Conservation (phyloP, 1,140 invertebrate genomes). For the Archegozetes longisetosus region DNA sequence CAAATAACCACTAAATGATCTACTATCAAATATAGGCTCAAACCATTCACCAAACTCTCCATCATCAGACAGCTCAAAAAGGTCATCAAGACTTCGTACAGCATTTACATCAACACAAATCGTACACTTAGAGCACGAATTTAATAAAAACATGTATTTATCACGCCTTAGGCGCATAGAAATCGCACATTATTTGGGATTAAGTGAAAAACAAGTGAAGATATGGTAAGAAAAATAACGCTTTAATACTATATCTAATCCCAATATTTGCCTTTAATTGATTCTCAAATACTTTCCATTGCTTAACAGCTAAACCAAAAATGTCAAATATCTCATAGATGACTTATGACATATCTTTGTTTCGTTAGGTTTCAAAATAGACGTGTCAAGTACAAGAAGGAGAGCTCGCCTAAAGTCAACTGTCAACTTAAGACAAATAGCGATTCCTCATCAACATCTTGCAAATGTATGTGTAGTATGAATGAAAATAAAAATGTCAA, state of each 20-base stretch:
- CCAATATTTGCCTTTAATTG: too few relatives aligned
- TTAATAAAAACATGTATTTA: conserved; percentile 40
- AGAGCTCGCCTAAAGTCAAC: conserved; percentile 22
- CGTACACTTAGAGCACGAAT: conserved; percentile 40
- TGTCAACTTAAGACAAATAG: background rate
- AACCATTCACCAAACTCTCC: too few relatives aligned
- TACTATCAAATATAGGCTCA: too few relatives aligned
- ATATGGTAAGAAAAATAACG: conserved; percentile 48
- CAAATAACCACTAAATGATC: too few relatives aligned
- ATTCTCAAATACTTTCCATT: too few relatives aligned
- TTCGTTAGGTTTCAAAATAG: conserved; percentile 47
- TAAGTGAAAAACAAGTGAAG: conserved; percentile 87
- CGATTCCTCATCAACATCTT: too few relatives aligned
- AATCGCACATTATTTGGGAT: conserved; percentile 40
- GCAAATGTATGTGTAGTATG: too few relatives aligned
- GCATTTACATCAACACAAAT: conserved; percentile 42
- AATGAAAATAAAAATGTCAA: too few relatives aligned
- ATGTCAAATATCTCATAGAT: background rate
- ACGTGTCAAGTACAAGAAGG: conserved; percentile 79
- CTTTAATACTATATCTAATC: background rate
- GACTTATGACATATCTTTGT: background rate
- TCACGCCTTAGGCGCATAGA: conserved; percentile 39
- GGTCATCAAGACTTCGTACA: conserved; percentile 32
- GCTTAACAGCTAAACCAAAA: too few relatives aligned
- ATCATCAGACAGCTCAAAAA: background rate